These are phyloP conservation scores for Turritopsis dohrnii DNA, from an alignment of 30 jellyfish, hydroid and myxozoan species.

Conservation along the genomic window DNA sequence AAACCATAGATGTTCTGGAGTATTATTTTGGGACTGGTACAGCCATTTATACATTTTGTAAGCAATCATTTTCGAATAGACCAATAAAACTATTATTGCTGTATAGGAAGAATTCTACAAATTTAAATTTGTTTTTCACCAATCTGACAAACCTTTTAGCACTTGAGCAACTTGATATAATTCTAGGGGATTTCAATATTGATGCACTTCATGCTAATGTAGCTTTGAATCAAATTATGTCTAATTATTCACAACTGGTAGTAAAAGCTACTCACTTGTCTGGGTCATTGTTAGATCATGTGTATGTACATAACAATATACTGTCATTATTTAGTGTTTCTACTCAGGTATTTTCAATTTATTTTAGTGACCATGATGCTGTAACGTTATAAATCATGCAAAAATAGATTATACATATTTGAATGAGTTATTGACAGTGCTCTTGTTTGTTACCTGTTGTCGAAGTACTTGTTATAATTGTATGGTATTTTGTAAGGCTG, in stretches of 20 bases:
- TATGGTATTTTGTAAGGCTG: too few species aligned
- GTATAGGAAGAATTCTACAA: not conserved
- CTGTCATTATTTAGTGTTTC: not conserved
- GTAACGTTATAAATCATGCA: too few species aligned
- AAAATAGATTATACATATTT: too few species aligned
- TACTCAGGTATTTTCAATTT: not conserved
- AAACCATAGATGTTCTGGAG: not conserved
- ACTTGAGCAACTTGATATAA: constrained; percentile 7
- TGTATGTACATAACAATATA: constrained; percentile 17
- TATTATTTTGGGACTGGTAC: constrained; percentile 1
- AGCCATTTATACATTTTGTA: not conserved
- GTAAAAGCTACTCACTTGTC: constrained; percentile 21
- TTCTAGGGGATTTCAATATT: constrained; percentile 22
- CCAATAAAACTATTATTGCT: not conserved
- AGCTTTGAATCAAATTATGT: not conserved
- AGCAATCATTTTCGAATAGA: constrained; percentile 3
- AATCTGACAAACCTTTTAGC: not conserved
- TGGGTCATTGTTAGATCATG: constrained; percentile 32
- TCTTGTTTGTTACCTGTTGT: too few species aligned
- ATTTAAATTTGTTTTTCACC: not conserved
- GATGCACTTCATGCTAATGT: constrained; percentile 4
- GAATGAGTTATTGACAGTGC: too few species aligned
- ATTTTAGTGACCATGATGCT: too few species aligned
- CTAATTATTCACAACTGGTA: not conserved
- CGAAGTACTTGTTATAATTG: too few species aligned